Conservation (phyloP, 2,113 vertebrate species). For the Apaloderma vittatum region DNA sequence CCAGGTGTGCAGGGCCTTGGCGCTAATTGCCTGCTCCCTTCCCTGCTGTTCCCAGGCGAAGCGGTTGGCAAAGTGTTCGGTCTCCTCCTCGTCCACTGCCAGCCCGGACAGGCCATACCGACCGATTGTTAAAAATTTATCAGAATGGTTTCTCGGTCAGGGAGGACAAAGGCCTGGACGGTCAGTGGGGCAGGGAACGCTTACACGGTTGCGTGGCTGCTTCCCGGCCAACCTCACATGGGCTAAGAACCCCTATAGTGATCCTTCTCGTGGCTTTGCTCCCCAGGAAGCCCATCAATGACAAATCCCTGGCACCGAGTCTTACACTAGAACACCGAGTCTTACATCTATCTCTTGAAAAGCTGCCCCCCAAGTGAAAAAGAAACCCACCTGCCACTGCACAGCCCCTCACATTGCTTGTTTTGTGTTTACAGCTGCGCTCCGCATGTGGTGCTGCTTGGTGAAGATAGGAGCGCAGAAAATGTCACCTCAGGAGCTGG, state of each 20-base stretch:
- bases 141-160: rapidly evolving
- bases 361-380: background rate
- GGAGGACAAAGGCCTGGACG: background rate
- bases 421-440: background rate
- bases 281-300: rapidly evolving
- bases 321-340: background rate
- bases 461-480: background rate
- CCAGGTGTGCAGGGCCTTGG: background rate
- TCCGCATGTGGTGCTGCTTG: background rate
- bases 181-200: rapidly evolving
- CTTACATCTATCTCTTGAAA: background rate
- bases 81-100: background rate
- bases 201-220: rapidly evolving
- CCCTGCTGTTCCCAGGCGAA: background rate
- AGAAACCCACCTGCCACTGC: rapidly evolving
- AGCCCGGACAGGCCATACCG: rapidly evolving
- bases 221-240: rapidly evolving
- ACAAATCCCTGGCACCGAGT: background rate
- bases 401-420: rapidly evolving
- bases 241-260: background rate
- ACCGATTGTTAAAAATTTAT: background rate
- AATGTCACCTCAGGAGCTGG: slow-evolving; percentile 75
- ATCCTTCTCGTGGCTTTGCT: background rate
- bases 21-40: background rate
- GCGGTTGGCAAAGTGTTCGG: rapidly evolving